phyloP scores from a whole-genome alignment of 2,113 vertebrate genomes.

The Ranitomeya variabilis region DNA sequence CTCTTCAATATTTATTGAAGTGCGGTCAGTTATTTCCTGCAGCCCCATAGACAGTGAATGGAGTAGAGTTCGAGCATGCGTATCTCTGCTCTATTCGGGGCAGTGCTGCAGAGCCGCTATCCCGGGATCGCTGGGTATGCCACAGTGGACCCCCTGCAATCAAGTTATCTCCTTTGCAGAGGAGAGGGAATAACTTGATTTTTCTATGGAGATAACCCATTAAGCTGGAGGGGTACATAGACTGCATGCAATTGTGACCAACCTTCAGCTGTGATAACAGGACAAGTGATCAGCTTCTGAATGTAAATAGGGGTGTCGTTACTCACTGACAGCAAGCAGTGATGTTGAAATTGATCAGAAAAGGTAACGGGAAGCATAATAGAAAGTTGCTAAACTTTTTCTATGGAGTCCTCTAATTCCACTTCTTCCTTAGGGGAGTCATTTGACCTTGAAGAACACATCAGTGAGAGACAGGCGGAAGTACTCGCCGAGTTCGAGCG shows the following conservation, averaged over 20 bases:
- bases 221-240: too few species aligned
- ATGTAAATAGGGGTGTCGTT: neutral
- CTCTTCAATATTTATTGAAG: too few species aligned
- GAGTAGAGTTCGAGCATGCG: too few species aligned
- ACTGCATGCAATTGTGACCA: neutral
- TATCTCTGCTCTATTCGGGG: too few species aligned
- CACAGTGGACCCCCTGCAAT: too few species aligned
- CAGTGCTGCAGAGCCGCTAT: too few species aligned
- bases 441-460: slow-evolving; percentile 91
- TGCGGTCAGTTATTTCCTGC: too few species aligned
- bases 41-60: too few species aligned
- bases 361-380: neutral
- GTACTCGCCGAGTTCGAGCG: slow-evolving; percentile 94
- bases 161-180: too few species aligned
- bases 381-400: neutral
- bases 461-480: slow-evolving; percentile 90
- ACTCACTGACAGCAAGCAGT: neutral
- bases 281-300: neutral
- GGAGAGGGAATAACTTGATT: too few species aligned
- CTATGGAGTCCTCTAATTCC: neutral
- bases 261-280: neutral
- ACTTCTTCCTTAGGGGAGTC: slow-evolving; percentile 78
- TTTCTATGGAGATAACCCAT: too few species aligned
- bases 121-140: too few species aligned
- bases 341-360: neutral